Base-by-base conservation (phyloP, 2,888 invertebrate genomes). In the Tetragonula carbonaria region DNA sequence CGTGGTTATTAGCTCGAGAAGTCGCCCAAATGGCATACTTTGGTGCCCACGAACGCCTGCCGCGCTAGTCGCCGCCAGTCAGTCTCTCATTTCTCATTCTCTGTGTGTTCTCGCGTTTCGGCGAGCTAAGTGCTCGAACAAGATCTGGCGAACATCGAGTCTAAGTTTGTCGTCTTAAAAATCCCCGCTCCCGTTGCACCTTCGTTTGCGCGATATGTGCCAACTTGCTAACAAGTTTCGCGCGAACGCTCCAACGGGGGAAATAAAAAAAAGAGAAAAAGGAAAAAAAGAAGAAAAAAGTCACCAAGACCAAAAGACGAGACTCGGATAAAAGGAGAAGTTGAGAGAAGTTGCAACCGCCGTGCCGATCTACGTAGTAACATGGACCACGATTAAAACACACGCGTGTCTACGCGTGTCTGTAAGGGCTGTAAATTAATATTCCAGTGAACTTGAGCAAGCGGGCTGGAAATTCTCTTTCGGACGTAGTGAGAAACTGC, bases 401-500 rank as follows among this genome's bases (percentile, higher is more conserved):
- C 73, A 33, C 45, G 1, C 45, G 45, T 8, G 82, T 81, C 75
- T 76, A 78, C 78, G 68, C 33, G 80, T 57, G 80, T 84, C 83
- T 71, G 79, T 74, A 21, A 70, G 67, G 73, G 66, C 73, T 80
- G 74, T 81, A 80, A 90, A 90, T 90, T 90, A 90, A 90, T 90
- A 90, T 91, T 88, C 87, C 83, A 68, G 62, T 73, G 82, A 91
- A 90, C 84, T 88, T 76, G 80, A 88, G 87, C 87, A 84, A 88
- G 82, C 74, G 85, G 11, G 82, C 68, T 51, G 72, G 71, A 77
- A 88, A 67, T 81, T 82, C 83, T 74, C 79, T 59, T 78, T 59
- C 65, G 72, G 78, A 82, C 84, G 73, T 77, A 80, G 86, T 82
- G 80, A 90, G 84, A 75, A 81, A 84, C 84, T 84, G 80, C 45